A percentile compares a stretch with the other conserved stretches of the same genome.
These are phyloP conservation scores for Carcharodon carcharias DNA, from an alignment of 2,797 vertebrate genomes.

Conservation along the genomic window DNA sequence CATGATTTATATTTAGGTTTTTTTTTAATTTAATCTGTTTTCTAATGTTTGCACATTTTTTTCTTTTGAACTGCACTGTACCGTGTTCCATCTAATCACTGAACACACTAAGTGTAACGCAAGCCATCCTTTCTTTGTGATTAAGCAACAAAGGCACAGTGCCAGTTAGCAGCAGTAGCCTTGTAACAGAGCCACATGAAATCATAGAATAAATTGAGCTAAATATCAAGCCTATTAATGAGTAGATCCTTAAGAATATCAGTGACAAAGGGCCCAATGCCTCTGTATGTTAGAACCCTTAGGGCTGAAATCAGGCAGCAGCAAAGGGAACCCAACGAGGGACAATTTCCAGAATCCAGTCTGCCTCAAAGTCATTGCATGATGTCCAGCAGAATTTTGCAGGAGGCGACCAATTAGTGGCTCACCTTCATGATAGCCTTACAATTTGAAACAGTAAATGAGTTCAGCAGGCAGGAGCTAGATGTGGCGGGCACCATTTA, in stretches of 20 bases:
- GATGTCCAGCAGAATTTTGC: too few species aligned
- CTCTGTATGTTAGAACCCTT: not conserved
- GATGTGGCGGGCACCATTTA: too few species aligned
- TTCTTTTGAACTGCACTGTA: not conserved
- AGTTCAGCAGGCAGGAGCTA: too few species aligned
- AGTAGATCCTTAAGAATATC: not conserved
- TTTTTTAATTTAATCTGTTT: not conserved
- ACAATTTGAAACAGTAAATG: too few species aligned
- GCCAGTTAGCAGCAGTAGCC: not conserved
- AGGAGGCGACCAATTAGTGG: too few species aligned
- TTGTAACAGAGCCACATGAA: not conserved
- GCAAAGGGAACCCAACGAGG: too few species aligned
- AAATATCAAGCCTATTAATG: not conserved
- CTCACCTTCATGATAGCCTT: too few species aligned
- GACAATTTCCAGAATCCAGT: too few species aligned
- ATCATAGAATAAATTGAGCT: not conserved
- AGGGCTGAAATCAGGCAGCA: too few species aligned
- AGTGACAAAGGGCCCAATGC: not conserved
- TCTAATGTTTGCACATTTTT: not conserved
- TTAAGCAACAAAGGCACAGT: not conserved
- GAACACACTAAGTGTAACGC: not conserved
- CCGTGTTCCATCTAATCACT: not conserved
- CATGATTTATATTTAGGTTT: not conserved
- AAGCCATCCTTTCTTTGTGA: not conserved
- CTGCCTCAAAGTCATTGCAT: too few species aligned